These are phyloP conservation scores for Palythoa caribaeorum DNA, from an alignment of 92 coral and sea anemone species.

Conservation along the genomic window DNA sequence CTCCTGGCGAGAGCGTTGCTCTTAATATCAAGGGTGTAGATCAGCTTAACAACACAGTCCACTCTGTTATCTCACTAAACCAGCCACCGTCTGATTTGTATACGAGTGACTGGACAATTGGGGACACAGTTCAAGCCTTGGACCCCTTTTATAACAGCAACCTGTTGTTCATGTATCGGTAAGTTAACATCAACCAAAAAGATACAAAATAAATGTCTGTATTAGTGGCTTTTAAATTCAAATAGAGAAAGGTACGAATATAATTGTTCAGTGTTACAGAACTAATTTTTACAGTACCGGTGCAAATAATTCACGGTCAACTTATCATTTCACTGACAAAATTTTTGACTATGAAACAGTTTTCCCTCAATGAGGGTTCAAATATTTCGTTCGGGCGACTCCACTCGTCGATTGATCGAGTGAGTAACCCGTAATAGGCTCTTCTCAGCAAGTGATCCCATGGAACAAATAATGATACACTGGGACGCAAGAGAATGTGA, in stretches of 20 bases:
- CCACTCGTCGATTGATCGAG: no score
- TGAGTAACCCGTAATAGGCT: no score
- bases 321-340: no score
- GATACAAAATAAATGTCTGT: neutral
- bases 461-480: no score
- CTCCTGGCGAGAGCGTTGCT: constrained; percentile 82
- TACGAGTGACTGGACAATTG: constrained; percentile 43
- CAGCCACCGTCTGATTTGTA: constrained; percentile 37
- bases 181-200: neutral
- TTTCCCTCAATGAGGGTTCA: no score
- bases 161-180: constrained; percentile 66
- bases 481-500: no score
- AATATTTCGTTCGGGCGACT: no score
- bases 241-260: neutral
- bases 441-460: no score
- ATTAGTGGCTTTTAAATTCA: neutral
- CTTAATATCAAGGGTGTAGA: constrained; percentile 79
- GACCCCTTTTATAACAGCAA: constrained; percentile 61
- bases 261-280: neutral
- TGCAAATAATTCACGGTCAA: no score
- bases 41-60: constrained; percentile 79
- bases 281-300: no score
- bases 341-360: no score
- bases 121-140: constrained; percentile 61
- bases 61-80: constrained; percentile 68